These are phyloP conservation scores for Prochilodus magdalenae DNA, from an alignment of 2,113 vertebrate species.

Conservation along the genomic window DNA sequence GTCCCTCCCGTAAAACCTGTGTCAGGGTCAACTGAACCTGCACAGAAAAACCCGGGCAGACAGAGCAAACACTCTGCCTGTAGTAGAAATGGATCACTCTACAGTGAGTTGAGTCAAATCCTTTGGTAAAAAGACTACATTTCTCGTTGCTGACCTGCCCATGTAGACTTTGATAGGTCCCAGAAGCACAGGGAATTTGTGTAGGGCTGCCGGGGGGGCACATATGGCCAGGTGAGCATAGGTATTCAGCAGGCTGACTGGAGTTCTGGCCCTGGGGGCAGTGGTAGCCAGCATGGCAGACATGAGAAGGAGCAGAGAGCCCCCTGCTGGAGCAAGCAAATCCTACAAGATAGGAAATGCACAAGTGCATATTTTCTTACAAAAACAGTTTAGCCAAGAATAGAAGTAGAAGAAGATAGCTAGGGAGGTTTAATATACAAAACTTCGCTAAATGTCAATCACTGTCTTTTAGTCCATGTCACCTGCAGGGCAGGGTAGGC, in stretches of 20 bases:
- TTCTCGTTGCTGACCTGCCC: constrained; percentile 73
- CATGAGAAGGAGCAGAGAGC: constrained; percentile 75
- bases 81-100: constrained; percentile 14
- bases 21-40: constrained; percentile 58
- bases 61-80: constrained; percentile 79
- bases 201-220: constrained; percentile 83
- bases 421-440: too few species aligned
- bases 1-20: constrained; percentile 63
- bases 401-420: too few species aligned
- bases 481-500: constrained; percentile 84
- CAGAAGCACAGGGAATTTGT: constrained; percentile 78
- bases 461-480: too few species aligned
- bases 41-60: constrained; percentile 80
- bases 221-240: constrained; percentile 82
- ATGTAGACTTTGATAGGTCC: constrained; percentile 82
- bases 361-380: too few species aligned
- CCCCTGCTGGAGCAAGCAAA: constrained; percentile 77
- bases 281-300: constrained; percentile 75
- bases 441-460: too few species aligned
- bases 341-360: constrained; percentile 63
- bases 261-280: constrained; percentile 67
- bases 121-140: not conserved
- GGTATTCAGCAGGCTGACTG: constrained; percentile 57
- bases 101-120: not conserved
- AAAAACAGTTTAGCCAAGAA: too few species aligned